These are phyloP conservation scores for Aphelinus atriplicis DNA, from an alignment of 1,140 invertebrate genomes.

Conservation along the genomic window DNA sequence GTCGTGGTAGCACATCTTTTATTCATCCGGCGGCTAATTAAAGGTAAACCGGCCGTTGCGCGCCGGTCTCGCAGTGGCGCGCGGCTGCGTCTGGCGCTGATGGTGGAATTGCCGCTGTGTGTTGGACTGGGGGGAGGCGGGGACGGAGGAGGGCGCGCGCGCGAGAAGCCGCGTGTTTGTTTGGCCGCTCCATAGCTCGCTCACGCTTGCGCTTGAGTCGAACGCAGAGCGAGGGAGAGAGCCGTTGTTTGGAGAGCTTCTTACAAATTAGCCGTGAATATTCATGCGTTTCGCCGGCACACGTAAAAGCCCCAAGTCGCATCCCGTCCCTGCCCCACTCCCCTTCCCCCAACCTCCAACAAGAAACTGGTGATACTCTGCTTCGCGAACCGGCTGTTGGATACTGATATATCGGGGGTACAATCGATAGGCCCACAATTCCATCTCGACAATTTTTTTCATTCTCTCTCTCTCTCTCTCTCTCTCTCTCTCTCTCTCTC, in stretches of 20 bases:
- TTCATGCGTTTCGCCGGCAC: constrained; percentile 49
- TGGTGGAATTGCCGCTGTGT: constrained; percentile 31
- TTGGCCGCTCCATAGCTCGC: too few relatives aligned
- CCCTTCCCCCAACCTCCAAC: background rate
- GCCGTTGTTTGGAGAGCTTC: constrained; percentile 58
- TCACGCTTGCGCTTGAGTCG: too few relatives aligned
- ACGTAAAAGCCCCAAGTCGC: constrained; percentile 7
- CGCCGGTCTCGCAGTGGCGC: background rate
- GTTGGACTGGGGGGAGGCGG: constrained; percentile 39
- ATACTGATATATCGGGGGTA: constrained; percentile 20
- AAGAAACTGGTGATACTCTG: constrained; percentile 1
- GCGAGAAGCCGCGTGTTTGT: too few relatives aligned
- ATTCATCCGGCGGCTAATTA: constrained; percentile 63
- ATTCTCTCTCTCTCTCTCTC: too few relatives aligned
- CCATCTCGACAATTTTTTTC: too few relatives aligned
- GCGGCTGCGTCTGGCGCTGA: background rate
- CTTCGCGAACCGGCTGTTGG: constrained; percentile 10
- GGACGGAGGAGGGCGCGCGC: background rate
- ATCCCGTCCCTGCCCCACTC: background rate
- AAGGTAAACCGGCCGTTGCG: constrained; percentile 56
- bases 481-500: too few relatives aligned
- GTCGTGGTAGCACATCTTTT: constrained; percentile 51
- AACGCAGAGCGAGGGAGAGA: background rate
- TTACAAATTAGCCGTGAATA: constrained; percentile 65
- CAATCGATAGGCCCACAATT: too few relatives aligned